Evolutionary conservation across 2,797 vertebrate genomes (phyloP), one percentile per base, ranked within the genome.

Genomic region (Megaceryle alcyon): DNA sequence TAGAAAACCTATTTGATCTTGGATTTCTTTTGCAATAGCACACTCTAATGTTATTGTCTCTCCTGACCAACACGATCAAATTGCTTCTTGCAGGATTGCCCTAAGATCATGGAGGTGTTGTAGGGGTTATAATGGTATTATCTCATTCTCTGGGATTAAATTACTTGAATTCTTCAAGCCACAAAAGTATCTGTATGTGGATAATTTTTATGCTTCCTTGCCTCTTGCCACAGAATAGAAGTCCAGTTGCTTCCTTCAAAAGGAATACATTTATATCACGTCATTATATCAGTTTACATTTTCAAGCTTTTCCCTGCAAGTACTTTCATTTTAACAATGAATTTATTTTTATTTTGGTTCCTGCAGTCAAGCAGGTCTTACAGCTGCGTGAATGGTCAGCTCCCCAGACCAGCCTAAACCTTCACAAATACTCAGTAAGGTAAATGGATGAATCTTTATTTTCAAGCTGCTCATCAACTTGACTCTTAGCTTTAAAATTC

Each of bases 401-500:
- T 82, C 48, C 68, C 53, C 57, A 70, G 73, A 64, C 35, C 61
- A 64, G 28, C 64, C 35, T 3, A 49, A 87, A 53, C 64, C 33
- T 83, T 90, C 84, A 70, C 29, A 91, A 95, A 90, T 35, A 78
- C 26, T 68, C 82, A 49, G 22, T 23, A 56, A 80, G 53, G 37
- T 46, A 82, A 69, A 63, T 28, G 57, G 77, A 90, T 57, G 15
- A 68, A 94, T 82, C 71, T 64, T 53, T 43, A 82, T 70, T 94
- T 90, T 94, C 78, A 84, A 84, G 80, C 64, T 39, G 37, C 71
- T 87, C 68, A 81, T 77, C 87, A 75, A 28, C 35, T 19, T 81
- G 33, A 51, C 66, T 85, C 82, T 85, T 61, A 57, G 57, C 41
- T 94, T 83, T 73, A 83, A 88, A 73, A 83, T 73, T 93, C 60